Base-by-base conservation (phyloP, 2,113 vertebrate species). In the Dryoscopus gambensis region DNA sequence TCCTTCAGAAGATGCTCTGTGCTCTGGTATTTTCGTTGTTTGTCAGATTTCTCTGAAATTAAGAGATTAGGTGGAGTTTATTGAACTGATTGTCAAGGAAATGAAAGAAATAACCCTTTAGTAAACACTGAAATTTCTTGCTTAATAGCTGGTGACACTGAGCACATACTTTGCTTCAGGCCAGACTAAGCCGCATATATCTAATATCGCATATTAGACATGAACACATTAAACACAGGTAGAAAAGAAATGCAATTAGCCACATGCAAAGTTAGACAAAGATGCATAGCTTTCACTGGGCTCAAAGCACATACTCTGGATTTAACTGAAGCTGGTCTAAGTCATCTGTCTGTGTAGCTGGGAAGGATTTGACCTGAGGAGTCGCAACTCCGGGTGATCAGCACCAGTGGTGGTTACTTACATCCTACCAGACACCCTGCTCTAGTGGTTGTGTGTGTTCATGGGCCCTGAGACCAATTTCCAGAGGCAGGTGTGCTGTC, bases 391-490 rank as follows among this genome's bases (percentile, higher is more conserved):
- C n/a, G 47, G 39, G 22, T 69, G 62, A 44, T 25, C n/a, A 56
- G 7, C 33, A 59, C 13, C 1, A 1, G 1, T 3, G 19, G 19
- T 46, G 7, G 40, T 19, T 46, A 15, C 10, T 10, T 7, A 12
- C 4, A 40, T 10, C n/a, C 13, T 6, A 4, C 20, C 53, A 57
- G 20, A 39, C 25, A 35, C 30, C 3, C 40, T 80, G 27, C 19
- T 60, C 16, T 16, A 28, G 42, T 9, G 27, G 7, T 4, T 53
- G 39, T 28, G 12, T 7, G 21, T 56, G 23, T 37, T 70, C 62
- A 6, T 4, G 16, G n/a, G 39, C 21, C 27, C 37, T 40, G 42
- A 59, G 33, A 24, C 9, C 17, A 33, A 52, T 35, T 37, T 64
- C 44, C 37, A 77, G 60, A 40, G 35, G 42, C 42, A 77, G 65